Evolutionary conservation across 2,888 invertebrate species (phyloP).

Genomic region (Mallateleia sp.): DNA sequence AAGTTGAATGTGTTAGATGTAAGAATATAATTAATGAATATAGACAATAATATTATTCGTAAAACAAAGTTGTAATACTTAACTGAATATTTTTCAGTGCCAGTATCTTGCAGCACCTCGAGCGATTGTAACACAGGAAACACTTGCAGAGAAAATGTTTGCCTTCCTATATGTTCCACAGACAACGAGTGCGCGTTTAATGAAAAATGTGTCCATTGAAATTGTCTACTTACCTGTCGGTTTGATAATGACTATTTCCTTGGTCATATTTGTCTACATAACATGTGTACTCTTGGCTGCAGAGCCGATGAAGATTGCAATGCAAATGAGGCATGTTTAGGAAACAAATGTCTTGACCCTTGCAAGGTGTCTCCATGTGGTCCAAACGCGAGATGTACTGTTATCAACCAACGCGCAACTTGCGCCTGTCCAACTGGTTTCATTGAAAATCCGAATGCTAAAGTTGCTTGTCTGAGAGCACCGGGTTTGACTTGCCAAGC

Average conservation of each 20-base stretch:
- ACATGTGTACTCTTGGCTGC: conserved; percentile 96
- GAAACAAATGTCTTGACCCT: conserved; percentile 95
- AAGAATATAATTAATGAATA: conserved; percentile 88
- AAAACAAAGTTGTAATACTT: too few relatives aligned
- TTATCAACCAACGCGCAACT: conserved; percentile 94
- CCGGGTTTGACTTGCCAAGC: conserved; percentile 94
- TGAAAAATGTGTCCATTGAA: conserved; percentile 96
- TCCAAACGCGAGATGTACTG: conserved; percentile 95
- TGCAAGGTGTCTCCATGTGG: conserved; percentile 95
- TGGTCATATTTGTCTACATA: conserved; percentile 96
- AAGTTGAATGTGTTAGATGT: conserved; percentile 96
- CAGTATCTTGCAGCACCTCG: conserved; percentile 93
- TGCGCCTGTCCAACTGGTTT: conserved; percentile 95
- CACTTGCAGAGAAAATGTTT: conserved; percentile 95
- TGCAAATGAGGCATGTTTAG: conserved; percentile 95
- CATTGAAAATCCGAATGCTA: conserved; percentile 96
- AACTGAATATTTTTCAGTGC: conserved; percentile 91
- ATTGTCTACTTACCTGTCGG: conserved; percentile 96
- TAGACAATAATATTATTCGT: conserved; percentile 15
- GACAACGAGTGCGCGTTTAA: conserved; percentile 97
- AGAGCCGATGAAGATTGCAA: conserved; percentile 96
- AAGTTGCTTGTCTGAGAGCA: conserved; percentile 96
- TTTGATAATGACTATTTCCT: conserved; percentile 98
- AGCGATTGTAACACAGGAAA: conserved; percentile 93
- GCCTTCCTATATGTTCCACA: conserved; percentile 93